Evolutionary conservation across 2,888 invertebrate genomes (phyloP), one percentile per base, ranked within the genome.

Genomic region (Xestoiulus laeticollis): DNA sequence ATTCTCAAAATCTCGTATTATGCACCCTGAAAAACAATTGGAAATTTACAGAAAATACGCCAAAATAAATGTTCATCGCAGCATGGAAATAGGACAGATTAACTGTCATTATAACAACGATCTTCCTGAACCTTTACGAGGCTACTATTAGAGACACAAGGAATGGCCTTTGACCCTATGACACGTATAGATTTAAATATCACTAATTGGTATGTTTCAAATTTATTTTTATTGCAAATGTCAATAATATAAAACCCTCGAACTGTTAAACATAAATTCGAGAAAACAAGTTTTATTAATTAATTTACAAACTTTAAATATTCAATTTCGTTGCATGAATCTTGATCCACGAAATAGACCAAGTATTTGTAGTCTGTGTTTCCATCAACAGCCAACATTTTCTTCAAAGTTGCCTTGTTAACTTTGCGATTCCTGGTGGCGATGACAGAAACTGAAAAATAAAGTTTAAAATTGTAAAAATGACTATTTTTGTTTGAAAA

Each of bases 351-450:
- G 68, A 68, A 68, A 26, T 68, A 68, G 8, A 68, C 3, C 22
- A 26, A 26, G 8, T 68, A 26, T 68, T 68, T 68, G 26, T 68
- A 68, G 12, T 68, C 68, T 6, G 10, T 26, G 68, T 12, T 68
- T 22, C 22, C 68, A 22, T 68, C 68, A 0, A 8, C 26, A 4
- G 68, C 22, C 6, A 68, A 26, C 68, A 68, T n/a, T 12, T 68
- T 68, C 8, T 68, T 68, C 68, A 68, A 26, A 2, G 10, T 68
- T 2, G 26, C 26, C 8, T 68, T 68, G 12, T 68, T 22, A 22
- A 68, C 68, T 68, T 26, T 22, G 68, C 68, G 68, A 22, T 68
- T 26, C 26, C 68, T 68, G 68, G 68, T 68, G 68, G 68, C 68
- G 8, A 68, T 10, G 0, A 68, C 68, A 10, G 68, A 68, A 68